Conservation (phyloP, 2,113 vertebrate species). For the Catharus fuscescens region DNA sequence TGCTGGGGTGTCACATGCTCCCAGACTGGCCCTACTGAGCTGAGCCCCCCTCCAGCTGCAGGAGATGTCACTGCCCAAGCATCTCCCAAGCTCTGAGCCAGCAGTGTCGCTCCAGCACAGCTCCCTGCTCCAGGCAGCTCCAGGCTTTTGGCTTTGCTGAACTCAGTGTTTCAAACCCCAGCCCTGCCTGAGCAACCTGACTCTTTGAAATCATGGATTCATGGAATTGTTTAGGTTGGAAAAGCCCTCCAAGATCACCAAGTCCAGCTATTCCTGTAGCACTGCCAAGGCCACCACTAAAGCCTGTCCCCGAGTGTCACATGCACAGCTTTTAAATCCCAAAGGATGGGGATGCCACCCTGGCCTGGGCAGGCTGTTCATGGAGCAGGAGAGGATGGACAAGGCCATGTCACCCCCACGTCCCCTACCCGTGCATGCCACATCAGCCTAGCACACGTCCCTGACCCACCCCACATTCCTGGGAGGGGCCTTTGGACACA, state of each 20-base stretch:
- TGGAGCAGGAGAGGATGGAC: neutral
- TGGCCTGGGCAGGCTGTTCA: neutral
- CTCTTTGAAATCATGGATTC: neutral
- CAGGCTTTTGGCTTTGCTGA: neutral
- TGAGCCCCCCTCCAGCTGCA: neutral
- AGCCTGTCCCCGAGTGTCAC: neutral
- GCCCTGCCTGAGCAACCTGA: neutral
- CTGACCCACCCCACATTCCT: rapidly evolving
- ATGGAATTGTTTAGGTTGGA: neutral
- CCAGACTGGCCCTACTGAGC: neutral
- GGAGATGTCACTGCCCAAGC: neutral
- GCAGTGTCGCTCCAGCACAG: rapidly evolving
- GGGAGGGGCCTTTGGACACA: neutral
- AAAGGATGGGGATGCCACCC: rapidly evolving
- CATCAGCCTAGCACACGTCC: rapidly evolving
- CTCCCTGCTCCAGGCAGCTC: neutral
- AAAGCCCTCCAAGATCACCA: neutral
- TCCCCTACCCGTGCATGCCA: rapidly evolving
- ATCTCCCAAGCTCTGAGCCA: neutral
- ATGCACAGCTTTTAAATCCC: neutral
- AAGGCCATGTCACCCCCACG: rapidly evolving
- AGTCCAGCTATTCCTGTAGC: neutral
- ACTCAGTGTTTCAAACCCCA: neutral
- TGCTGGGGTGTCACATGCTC: neutral
- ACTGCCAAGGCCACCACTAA: neutral